phyloP scores from a whole-genome alignment of 2,113 vertebrate species.

The Epinephelus cyanopodus region DNA sequence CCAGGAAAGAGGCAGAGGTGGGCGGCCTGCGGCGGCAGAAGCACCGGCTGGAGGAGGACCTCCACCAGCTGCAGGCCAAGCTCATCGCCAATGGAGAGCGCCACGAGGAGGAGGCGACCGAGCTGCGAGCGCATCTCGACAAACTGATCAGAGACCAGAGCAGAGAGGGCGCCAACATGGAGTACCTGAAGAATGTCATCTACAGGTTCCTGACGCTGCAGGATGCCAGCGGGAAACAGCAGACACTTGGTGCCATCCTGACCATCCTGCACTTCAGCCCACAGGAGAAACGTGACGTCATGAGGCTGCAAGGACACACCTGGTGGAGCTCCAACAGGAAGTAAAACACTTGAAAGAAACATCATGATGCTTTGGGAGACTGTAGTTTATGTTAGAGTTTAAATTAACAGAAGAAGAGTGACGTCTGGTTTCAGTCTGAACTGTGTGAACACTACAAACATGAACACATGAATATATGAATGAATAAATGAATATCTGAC shows the following conservation, averaged over 20 bases:
- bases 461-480: no score
- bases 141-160: slow-evolving; percentile 87
- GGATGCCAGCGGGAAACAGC: slow-evolving; percentile 89
- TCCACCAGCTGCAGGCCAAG: slow-evolving; percentile 86
- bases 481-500: neutral
- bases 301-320: slow-evolving; percentile 81
- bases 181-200: slow-evolving; percentile 97
- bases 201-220: slow-evolving; percentile 92
- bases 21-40: slow-evolving; percentile 87
- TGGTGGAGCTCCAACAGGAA: slow-evolving; percentile 83
- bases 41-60: slow-evolving; percentile 87
- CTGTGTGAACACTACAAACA: no score
- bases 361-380: no score
- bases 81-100: slow-evolving; percentile 84
- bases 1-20: slow-evolving; percentile 91
- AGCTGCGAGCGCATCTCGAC: slow-evolving; percentile 83
- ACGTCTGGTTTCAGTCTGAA: neutral
- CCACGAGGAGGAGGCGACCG: slow-evolving; percentile 82
- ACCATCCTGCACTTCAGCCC: slow-evolving; percentile 96
- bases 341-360: neutral
- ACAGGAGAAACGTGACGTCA: slow-evolving; percentile 87
- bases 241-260: slow-evolving; percentile 93
- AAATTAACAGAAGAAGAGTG: no score
- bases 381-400: no score
- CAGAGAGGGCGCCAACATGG: slow-evolving; percentile 94